Evolutionary conservation across 2,888 invertebrate species (phyloP), one percentile per base, ranked within the genome.

Genomic region (Lasioglossum oenotherae): DNA sequence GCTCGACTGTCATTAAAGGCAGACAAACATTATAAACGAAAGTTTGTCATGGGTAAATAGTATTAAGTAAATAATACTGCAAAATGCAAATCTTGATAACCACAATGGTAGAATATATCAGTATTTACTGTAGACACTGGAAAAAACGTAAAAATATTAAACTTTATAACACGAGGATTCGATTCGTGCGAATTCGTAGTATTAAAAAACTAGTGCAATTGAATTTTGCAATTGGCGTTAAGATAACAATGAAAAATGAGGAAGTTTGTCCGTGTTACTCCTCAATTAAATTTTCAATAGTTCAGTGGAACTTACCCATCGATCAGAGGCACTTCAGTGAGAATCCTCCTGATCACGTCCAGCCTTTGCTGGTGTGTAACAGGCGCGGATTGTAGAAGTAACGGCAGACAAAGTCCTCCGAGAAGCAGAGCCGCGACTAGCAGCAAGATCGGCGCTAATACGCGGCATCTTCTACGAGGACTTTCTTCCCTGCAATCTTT

Each of bases 311-410:
- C 97, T 95, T 97, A 98, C 90, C 98, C 98, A 94, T 98, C 97
- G 91, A 97, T 97, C 89, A 97, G 96, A 80, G 97, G 97, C 80
- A 96, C 96, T 94, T 97, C 97, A 90, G 96, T 96, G 91, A 97
- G 96, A 95, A 97, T 96, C 91, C 96, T 96, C 89, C 96, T 96
- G 92, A 97, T 96, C 89, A 96, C 96, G 89, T 97, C 96, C 90
- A 97, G 96, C 87, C 97, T 96, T 94, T 97, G 96, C 94, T 97
- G 96, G 81, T 96, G 96, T 81, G 95, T 95, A 86, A 93, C 94
- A 94, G 96, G 93, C 92, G 95, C 93, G 91, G 94, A 92, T 93
- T 95, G 94, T 78, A 95, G 92, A 83, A 95, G 93, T 89, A 95
- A 90, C 73, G 95, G 95, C 84, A 95, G 91, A 94, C 96, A 94